Percentiles rank a stretch among this genome's conserved stretches.
Conservation (phyloP, 2,888 invertebrate genomes). For the Microchrysa polita region DNA sequence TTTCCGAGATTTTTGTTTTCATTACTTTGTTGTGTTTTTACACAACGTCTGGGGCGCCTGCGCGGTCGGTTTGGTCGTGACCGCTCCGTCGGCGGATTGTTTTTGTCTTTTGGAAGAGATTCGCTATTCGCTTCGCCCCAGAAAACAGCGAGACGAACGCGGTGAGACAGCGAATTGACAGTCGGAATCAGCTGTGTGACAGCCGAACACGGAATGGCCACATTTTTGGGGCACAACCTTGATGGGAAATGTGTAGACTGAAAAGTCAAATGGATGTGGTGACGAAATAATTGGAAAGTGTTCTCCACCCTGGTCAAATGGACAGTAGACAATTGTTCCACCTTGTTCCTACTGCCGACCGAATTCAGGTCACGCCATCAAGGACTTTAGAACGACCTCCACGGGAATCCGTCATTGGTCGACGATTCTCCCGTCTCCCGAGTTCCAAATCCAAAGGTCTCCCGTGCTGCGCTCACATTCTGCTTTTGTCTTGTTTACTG, state of each 20-base stretch:
- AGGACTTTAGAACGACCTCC: slow-evolving; percentile 18
- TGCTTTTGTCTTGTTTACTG: slow-evolving; percentile 22
- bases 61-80: slow-evolving; percentile 3
- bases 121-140: no score
- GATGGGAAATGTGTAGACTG: no score
- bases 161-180: slow-evolving; percentile 17
- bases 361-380: slow-evolving; percentile 18
- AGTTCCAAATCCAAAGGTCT: slow-evolving; percentile 18
- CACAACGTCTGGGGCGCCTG: background rate
- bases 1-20: slow-evolving; percentile 31
- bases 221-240: slow-evolving; percentile 36
- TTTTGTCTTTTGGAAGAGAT: slow-evolving; percentile 29
- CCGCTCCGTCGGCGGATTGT: slow-evolving; percentile 13
- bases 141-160: background rate
- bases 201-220: slow-evolving; percentile 29
- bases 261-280: no score
- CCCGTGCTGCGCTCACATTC: background rate
- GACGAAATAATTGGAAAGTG: no score
- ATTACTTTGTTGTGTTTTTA: slow-evolving; percentile 39
- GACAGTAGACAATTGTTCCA: background rate
- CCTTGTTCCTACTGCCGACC: background rate
- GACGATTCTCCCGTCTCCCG: background rate
- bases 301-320: background rate
- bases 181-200: slow-evolving; percentile 9
- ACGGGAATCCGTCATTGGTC: background rate